Conservation (phyloP, 2,888 invertebrate genomes). For the Gandaritis pyraliata region DNA sequence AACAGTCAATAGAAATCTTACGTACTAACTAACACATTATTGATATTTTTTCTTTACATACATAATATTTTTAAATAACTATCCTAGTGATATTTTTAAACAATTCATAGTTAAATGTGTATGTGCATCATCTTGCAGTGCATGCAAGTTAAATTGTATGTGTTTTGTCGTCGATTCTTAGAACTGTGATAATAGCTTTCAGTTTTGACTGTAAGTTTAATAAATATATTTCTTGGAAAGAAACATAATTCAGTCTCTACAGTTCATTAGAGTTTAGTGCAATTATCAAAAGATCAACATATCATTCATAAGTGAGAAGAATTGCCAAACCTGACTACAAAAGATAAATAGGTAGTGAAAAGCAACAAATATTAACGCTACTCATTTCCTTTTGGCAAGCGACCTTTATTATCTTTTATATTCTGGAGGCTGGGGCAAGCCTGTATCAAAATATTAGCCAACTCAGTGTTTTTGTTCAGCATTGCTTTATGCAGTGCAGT, state of each 20-base stretch:
- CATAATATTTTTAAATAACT: neutral
- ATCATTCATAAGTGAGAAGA: neutral
- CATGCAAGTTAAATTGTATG: neutral
- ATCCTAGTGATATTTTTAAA: conserved; percentile 23
- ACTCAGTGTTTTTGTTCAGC: conserved; percentile 77
- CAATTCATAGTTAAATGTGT: conserved; percentile 6
- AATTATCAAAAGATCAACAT: no score
- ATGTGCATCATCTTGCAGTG: no score
- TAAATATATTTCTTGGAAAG: no score
- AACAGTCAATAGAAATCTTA: conserved; percentile 7
- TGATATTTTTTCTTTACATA: conserved; percentile 6
- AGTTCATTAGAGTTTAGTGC: no score
- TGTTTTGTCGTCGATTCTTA: neutral
- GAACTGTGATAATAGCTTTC: no score
- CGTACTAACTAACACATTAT: conserved; percentile 1
- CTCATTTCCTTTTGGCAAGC: conserved; percentile 28
- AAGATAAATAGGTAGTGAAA: neutral
- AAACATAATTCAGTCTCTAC: no score
- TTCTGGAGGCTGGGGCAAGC: conserved; percentile 62
- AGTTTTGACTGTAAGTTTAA: no score
- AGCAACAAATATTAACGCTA: conserved; percentile 2
- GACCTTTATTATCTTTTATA: conserved; percentile 71
- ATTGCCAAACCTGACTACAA: neutral
- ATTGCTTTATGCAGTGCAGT: conserved; percentile 91
- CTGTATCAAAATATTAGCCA: conserved; percentile 71